phyloP scores from a whole-genome alignment of 2,113 vertebrate species.

The Sturnira hondurensis region DNA sequence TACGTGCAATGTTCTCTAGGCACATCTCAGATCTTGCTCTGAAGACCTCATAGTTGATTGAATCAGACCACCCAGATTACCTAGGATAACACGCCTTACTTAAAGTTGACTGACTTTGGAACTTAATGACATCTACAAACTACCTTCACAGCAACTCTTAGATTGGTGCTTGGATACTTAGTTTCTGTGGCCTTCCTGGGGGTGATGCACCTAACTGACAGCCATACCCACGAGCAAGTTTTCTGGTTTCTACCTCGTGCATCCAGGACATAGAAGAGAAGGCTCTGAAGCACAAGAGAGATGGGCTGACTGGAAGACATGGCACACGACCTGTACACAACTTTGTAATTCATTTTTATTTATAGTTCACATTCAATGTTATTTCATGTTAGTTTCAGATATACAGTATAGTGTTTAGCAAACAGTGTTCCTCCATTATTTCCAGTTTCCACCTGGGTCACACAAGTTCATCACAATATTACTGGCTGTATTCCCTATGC shows the following conservation, averaged over 20 bases:
- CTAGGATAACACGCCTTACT: background rate
- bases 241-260: background rate
- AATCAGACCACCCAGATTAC: background rate
- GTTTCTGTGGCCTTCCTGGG: rapidly evolving
- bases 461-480: background rate
- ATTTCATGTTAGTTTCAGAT: background rate
- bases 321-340: background rate
- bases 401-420: background rate
- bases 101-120: background rate
- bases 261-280: background rate
- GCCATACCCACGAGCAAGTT: rapidly evolving
- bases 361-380: background rate
- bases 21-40: background rate
- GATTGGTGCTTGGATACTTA: background rate
- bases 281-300: background rate
- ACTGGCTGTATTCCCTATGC: background rate
- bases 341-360: background rate
- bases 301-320: background rate
- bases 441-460: background rate
- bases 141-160: background rate
- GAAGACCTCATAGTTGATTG: background rate
- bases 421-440: background rate
- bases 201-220: background rate
- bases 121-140: background rate
- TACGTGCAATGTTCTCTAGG: background rate